Base-by-base conservation (phyloP, 2,113 vertebrate species). In the Oophaga pumilio region DNA sequence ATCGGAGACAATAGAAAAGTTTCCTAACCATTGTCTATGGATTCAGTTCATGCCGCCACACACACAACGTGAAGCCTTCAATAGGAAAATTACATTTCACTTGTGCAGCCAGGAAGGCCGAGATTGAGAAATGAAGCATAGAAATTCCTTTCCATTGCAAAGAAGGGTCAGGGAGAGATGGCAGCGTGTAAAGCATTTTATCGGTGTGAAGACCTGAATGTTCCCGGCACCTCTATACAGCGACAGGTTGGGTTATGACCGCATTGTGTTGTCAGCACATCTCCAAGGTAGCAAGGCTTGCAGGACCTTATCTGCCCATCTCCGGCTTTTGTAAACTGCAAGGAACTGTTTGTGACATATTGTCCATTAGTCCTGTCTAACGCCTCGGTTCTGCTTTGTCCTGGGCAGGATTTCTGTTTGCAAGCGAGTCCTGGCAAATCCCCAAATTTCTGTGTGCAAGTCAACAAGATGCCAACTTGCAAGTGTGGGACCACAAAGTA, bases 291-390 rank as follows among this genome's bases (percentile, higher is more conserved):
- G 80, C 60, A 49, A 20, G 28, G 80, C 20, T 82, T 82, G 18
- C 18, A 50, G 43, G 12, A 52, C 80, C 60, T 82, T 82, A 22
- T 52, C 33, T 50, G 60, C 28, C 79, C 49, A 73, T 73, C 33
- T 73, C 15, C 14, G 69, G 28, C 69, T 73, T 73, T 60, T 82
- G 79, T 82, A 82, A 62, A 20, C 20, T 43, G 52, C 33, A 49
- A 66, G 43, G 80, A 82, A 82, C 60, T 52, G 80, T 82, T 82
- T 68, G 59, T 64, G 59, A 68, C 60, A 82, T 62, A 82, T 49
- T 62, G 28, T 82, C 50, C 62, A 82, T 60, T 60, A 49, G 33
- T 66, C 60, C 22, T 68, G 60, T 82, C 80, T 20, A 60, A 80
- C 57, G 56, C 57, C 78, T 80, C 24, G 3, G 26, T 17, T 79